Evolutionary conservation across 92 coral and sea anemone genomes (phyloP), one percentile per base, ranked within the genome.

Genomic region (Pocillopora grandis): DNA sequence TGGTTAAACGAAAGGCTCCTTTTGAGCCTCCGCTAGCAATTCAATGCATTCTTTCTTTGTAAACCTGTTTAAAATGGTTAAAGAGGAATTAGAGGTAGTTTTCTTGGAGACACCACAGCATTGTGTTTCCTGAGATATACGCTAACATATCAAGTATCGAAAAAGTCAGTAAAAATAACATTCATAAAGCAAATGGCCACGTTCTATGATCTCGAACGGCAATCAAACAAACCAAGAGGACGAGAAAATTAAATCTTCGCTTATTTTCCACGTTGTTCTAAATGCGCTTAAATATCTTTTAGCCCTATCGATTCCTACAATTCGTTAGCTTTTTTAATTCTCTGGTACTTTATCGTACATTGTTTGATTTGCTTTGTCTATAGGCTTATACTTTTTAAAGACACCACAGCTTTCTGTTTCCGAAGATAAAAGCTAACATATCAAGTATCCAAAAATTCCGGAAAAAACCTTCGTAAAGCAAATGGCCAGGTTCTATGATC

Each of bases 121-220:
- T 11, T 70, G 56, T 70, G 75, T 70, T 70, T 70, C 55, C 55
- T 52, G 57, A 37, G 75, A 70, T 70, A 70, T 27, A 70, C 13
- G 10, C 10, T 35, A 2, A 42, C 75, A 70, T 70, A 37, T 36
- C 12, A 70, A 70, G 17, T 70, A 33, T 33, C 52, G 19, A 9
- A 13, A 17, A 31, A 66, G 19, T 66, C 8, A 42, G 52, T 3
- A 66, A 69, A 69, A 33, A 70, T 14, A 49, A 70, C 20, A 20
- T 70, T 55, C 75, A n/a, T 11, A 37, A 70, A 70, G 42, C 75
- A 37, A 70, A 70, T 37, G 56, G 13, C 56, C 3, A 14, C 33
- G 23, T 70, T 17, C 75, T 36, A 33, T 70, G 75, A 37, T 55
- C 72, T 12, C 57, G 7, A 36, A 13, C 11, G 57, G 20, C 18